phyloP scores from a whole-genome alignment of 2,888 invertebrate genomes.

The Fragum whitleyi region DNA sequence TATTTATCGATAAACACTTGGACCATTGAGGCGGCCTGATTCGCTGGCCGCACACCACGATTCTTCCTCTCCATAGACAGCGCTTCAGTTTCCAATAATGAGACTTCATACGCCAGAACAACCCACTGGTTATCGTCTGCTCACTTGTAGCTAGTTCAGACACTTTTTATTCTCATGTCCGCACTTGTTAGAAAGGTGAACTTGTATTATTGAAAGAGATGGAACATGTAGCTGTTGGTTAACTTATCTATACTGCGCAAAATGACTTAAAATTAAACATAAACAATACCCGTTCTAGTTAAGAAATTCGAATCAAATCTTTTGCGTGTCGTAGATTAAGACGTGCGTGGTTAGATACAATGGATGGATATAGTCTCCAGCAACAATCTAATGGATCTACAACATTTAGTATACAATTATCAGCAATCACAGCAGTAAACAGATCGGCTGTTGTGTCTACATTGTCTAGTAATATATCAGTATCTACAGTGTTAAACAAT shows the following conservation, averaged over 20 bases:
- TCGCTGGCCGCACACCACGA: conserved; percentile 1
- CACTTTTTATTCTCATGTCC: too few species aligned
- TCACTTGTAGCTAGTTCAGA: too few species aligned
- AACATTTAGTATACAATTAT: neutral
- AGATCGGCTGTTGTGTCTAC: neutral
- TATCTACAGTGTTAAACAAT: conserved; percentile 6
- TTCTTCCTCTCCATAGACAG: neutral
- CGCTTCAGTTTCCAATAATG: conserved; percentile 7
- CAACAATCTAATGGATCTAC: neutral
- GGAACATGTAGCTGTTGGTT: too few species aligned
- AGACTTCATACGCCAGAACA: neutral
- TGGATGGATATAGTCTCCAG: neutral
- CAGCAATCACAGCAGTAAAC: neutral
- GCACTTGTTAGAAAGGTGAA: too few species aligned
- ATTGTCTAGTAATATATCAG: neutral
- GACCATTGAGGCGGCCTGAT: neutral
- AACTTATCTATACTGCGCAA: too few species aligned
- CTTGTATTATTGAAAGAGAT: too few species aligned
- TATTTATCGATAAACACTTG: conserved; percentile 23
- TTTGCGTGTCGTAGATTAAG: too few species aligned
- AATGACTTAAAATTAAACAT: too few species aligned
- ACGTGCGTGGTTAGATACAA: too few species aligned
- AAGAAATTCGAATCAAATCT: too few species aligned
- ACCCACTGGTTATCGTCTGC: neutral
- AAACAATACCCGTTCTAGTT: too few species aligned